Evolutionary conservation across 2,113 vertebrate genomes (phyloP).

Genomic region (Amphiprion ocellaris): DNA sequence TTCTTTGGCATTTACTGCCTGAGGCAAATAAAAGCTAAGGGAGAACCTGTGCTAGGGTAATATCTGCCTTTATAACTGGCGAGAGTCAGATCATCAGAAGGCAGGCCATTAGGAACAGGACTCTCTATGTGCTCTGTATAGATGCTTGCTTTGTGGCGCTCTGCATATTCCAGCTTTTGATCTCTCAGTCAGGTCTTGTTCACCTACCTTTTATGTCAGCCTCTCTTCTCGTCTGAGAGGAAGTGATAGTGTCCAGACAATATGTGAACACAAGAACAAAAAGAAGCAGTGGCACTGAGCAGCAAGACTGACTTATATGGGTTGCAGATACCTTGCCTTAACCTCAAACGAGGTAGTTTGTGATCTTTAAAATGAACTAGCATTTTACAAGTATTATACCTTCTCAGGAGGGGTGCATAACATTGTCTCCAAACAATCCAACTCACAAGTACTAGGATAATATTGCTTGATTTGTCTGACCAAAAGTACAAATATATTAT

Average conservation of each 20-base stretch:
- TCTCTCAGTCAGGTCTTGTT: conserved; percentile 26
- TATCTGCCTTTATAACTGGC: conserved; percentile 16
- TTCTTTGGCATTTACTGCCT: conserved; percentile 23
- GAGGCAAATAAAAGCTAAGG: neutral
- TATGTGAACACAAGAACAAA: conserved; percentile 60
- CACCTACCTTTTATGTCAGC: conserved; percentile 59
- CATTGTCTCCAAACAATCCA: neutral
- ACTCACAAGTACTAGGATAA: too few relatives aligned
- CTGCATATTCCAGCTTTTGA: conserved; percentile 53
- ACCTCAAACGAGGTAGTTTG: conserved; percentile 20
- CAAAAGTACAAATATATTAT: too few relatives aligned
- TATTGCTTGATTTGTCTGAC: too few relatives aligned
- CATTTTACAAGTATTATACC: neutral
- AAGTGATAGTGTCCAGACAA: conserved; percentile 42
- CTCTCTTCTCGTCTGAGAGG: conserved; percentile 44
- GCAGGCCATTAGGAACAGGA: conserved; percentile 17
- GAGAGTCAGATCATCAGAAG: conserved; percentile 57
- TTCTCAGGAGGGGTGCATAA: neutral
- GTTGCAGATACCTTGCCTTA: conserved; percentile 39
- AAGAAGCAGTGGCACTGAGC: conserved; percentile 38
- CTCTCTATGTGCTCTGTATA: conserved; percentile 17
- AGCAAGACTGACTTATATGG: conserved; percentile 27
- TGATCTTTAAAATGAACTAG: conserved; percentile 15
- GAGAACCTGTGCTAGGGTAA: conserved; percentile 3
- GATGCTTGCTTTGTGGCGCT: conserved; percentile 24